Evolutionary conservation across 2,113 vertebrate species (phyloP).

Genomic region (Rattus norvegicus): GRCr8 NC_086020.1:108097501-108098000

Average conservation of each 20-base stretch:
- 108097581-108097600: background rate
- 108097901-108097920: background rate
- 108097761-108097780: background rate
- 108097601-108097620: background rate
- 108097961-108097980: background rate
- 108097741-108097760: background rate
- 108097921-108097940: background rate
- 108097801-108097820: background rate
- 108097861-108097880: background rate
- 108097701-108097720: background rate
- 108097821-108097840: background rate
- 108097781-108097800: background rate
- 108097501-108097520: background rate
- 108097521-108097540: constrained; percentile 59
- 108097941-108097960: background rate
- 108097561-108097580: background rate
- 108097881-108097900: background rate
- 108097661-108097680: background rate
- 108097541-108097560: constrained; percentile 36
- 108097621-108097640: background rate
- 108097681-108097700: background rate
- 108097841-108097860: background rate
- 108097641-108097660: background rate
- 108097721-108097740: constrained; percentile 24
- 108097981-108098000: background rate